phyloP scores from a whole-genome alignment of 2,888 invertebrate species.

The Pollenia angustigena region DNA sequence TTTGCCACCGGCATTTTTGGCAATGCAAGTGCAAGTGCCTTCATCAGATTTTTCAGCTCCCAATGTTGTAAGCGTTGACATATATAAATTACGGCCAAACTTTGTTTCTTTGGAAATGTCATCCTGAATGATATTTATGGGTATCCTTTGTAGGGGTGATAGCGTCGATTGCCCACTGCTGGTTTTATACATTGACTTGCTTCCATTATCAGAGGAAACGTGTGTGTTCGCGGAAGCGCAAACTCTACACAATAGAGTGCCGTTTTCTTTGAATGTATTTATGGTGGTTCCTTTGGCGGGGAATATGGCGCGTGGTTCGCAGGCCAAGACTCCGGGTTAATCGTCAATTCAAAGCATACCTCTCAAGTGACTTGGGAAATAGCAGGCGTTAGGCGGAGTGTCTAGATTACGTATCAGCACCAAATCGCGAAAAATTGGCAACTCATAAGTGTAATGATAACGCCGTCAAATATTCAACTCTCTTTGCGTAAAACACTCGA shows the following conservation, averaged over 20 bases:
- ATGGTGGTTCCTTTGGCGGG: conserved; percentile 86
- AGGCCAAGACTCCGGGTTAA: conserved; percentile 90
- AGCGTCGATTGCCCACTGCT: conserved; percentile 29
- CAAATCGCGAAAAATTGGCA: conserved; percentile 91
- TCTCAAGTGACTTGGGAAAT: conserved; percentile 88
- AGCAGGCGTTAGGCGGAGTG: conserved; percentile 90
- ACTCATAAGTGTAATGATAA: conserved; percentile 92
- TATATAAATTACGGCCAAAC: conserved; percentile 79
- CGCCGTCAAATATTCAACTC: conserved; percentile 88
- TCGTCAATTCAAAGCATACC: conserved; percentile 90
- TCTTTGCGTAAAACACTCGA: conserved; percentile 88
- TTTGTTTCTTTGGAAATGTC: conserved; percentile 81
- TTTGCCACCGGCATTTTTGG: conserved; percentile 91
- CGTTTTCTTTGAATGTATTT: conserved; percentile 87
- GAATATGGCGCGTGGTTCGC: conserved; percentile 90
- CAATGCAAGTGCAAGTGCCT: conserved; percentile 91
- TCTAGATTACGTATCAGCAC: conserved; percentile 90
- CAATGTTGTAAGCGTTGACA: conserved; percentile 86
- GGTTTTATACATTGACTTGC: conserved; percentile 84
- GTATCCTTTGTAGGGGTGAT: conserved; percentile 73
- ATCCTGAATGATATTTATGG: conserved; percentile 80
- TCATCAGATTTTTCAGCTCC: conserved; percentile 88
- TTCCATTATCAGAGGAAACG: conserved; percentile 88
- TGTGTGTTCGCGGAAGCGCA: conserved; percentile 90
- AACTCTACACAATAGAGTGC: conserved; percentile 90